Base-by-base conservation (phyloP, 1,140 invertebrate species). In the Ladona fulva region DNA sequence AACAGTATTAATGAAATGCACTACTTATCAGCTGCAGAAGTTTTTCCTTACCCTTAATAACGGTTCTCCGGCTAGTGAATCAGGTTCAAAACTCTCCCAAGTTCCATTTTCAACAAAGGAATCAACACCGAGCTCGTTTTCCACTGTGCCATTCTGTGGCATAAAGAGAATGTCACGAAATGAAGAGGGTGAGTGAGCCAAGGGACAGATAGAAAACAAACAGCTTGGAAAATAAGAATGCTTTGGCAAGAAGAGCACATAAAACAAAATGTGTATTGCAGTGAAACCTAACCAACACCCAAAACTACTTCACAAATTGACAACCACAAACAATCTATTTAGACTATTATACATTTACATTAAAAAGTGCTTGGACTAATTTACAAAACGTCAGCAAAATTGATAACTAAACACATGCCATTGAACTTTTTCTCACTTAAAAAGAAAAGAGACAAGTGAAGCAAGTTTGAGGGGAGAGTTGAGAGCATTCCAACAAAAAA, bases 11-110 rank as follows among this genome's bases (percentile, higher is more conserved):
- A 52, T 77, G 44, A 74, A 25, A 25, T 74, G 44, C 77, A 77
- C 25, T 29, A 74, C 66, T 12, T 24, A 24, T 66, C 52, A 66
- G 52, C 52, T 66, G 52, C 52, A 66, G 52, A 66, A 66, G 52
- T 66, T 66, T 77, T 78, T 79, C 80, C 86, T 87, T 87, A 87
- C 86, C 86, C 86, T 87, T 83, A 87, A 86, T 82, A 86, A 82
- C 83, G 83, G 86, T 83, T 87, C 86, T 83, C 86, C 88, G 83
- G 85, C 84, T 81, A 88, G 83, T 82, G 85, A 85, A 82, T 86
- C 85, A 80, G 87, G 85, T 83, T 84, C 86, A 85, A 87, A 88
- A 83, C 83, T 88, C 85, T 90, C 89, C 90, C 90, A 91, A 82
- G 86, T 86, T 82, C 88, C 88, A 84, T 89, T 89, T 81, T 89